phyloP scores from a whole-genome alignment of 2,888 invertebrate species.

The Ichneumoninae sp. region DNA sequence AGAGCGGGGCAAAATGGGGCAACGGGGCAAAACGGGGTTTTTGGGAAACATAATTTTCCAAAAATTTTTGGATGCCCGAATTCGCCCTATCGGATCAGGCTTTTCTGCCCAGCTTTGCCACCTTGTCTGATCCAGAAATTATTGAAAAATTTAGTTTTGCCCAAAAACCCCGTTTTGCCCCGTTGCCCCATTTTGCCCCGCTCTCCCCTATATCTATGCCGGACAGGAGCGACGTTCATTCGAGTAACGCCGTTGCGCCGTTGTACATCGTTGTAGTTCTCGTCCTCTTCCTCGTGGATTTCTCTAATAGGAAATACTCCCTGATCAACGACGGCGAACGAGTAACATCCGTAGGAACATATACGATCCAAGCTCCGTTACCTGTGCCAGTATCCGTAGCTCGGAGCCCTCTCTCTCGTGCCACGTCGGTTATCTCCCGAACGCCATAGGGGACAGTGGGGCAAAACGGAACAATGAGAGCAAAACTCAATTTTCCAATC shows the following conservation, averaged over 20 bases:
- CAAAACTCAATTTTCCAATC: too few species aligned
- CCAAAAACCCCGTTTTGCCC: too few species aligned
- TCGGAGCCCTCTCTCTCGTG: background rate
- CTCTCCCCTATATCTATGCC: background rate
- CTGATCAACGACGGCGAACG: background rate
- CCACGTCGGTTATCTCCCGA: background rate
- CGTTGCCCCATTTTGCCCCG: too few species aligned
- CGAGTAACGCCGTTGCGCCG: background rate
- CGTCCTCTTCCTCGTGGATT: slow-evolving; percentile 15
- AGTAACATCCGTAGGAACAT: slow-evolving; percentile 2
- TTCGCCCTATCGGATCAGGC: too few species aligned
- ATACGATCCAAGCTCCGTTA: background rate
- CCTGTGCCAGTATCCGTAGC: background rate
- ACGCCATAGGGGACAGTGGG: background rate
- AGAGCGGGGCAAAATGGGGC: too few species aligned
- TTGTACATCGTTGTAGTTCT: background rate
- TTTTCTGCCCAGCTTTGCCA: too few species aligned
- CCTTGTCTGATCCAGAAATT: too few species aligned
- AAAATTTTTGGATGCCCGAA: too few species aligned
- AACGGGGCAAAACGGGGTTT: too few species aligned
- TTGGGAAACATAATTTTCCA: too few species aligned
- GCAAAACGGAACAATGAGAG: too few species aligned
- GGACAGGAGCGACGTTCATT: slow-evolving; percentile 14
- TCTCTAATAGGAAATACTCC: slow-evolving; percentile 1
- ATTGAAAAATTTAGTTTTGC: too few species aligned